These are phyloP conservation scores for Bradypus variegatus DNA, from an alignment of 2,797 vertebrate genomes.

Conservation along the genomic window DNA sequence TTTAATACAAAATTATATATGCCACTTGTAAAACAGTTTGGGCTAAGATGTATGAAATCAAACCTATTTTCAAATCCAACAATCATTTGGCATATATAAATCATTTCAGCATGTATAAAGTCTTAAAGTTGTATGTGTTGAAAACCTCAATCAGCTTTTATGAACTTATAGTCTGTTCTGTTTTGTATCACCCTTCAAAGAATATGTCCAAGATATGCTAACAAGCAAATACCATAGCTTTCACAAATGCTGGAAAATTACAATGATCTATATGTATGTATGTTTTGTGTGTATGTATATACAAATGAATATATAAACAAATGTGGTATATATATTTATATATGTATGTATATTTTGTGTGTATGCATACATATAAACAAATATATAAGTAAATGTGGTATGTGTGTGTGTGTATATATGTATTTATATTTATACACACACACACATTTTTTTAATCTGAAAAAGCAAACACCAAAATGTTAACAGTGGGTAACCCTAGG, in stretches of 20 bases:
- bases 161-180: background rate
- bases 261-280: background rate
- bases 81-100: background rate
- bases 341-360: background rate
- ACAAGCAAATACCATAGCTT: background rate
- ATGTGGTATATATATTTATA: background rate
- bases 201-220: background rate
- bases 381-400: no score
- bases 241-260: background rate
- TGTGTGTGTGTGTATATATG: background rate
- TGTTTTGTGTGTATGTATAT: background rate
- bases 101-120: background rate
- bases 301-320: no score
- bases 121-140: background rate
- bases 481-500: background rate
- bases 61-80: conserved; percentile 5
- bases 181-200: background rate
- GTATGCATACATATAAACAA: background rate
- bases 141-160: background rate
- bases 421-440: no score
- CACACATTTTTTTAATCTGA: background rate
- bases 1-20: background rate
- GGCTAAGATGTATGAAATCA: background rate
- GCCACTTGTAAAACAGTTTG: background rate
- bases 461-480: background rate